Percentiles rank a stretch among this genome's conserved stretches.
Conservation (phyloP, 2,888 invertebrate genomes). For the Brachynemurus nebulosus region DNA sequence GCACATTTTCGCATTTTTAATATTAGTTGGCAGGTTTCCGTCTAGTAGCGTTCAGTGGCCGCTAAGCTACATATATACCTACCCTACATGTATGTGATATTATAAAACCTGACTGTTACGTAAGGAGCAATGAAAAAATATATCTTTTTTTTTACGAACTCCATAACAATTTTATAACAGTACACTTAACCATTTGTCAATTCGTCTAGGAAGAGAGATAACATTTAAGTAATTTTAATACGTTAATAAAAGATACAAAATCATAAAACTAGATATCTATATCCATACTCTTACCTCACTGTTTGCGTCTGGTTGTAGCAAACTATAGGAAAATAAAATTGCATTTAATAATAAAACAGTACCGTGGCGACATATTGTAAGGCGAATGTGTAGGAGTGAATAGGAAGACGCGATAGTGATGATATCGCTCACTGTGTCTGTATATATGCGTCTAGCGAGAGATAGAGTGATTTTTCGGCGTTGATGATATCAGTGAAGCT, state of each 20-base stretch:
- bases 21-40: too few relatives aligned
- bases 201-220: background rate
- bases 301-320: too few relatives aligned
- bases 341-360: background rate
- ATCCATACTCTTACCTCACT: too few relatives aligned
- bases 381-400: background rate
- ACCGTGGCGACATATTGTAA: background rate
- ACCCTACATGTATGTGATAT: too few relatives aligned
- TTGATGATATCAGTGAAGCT: background rate
- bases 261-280: too few relatives aligned
- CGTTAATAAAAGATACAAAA: background rate
- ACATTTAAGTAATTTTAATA: background rate
- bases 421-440: too few relatives aligned
- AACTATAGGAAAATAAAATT: background rate
- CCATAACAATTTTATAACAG: slow-evolving; percentile 1
- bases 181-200: background rate
- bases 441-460: too few relatives aligned
- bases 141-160: background rate
- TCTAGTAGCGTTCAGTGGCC: too few relatives aligned
- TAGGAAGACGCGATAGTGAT: background rate
- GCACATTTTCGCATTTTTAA: too few relatives aligned
- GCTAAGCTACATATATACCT: too few relatives aligned
- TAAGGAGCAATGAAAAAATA: slow-evolving; percentile 1
- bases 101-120: too few relatives aligned
- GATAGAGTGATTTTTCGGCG: too few relatives aligned